phyloP scores from a whole-genome alignment of 1,140 invertebrate species.

The Camponotus pennsylvanicus region DNA sequence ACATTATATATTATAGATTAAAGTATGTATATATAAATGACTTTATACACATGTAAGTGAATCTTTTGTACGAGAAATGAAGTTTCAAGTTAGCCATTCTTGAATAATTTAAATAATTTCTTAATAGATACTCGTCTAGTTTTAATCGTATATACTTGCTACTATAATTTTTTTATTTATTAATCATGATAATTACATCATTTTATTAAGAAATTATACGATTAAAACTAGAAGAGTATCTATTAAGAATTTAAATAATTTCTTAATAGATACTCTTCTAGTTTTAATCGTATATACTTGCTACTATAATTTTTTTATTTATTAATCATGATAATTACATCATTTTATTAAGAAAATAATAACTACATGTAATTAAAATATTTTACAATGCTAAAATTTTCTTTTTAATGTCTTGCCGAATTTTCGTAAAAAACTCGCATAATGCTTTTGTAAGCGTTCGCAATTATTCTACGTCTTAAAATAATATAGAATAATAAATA shows the following conservation, averaged over 20 bases:
- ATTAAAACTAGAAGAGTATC: not conserved
- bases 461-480: not conserved
- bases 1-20: slow-evolving; percentile 35
- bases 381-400: not conserved
- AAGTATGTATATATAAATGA: not conserved
- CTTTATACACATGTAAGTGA: not conserved
- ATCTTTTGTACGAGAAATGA: not conserved
- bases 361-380: not conserved
- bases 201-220: not conserved
- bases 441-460: not conserved
- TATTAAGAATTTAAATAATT: not conserved
- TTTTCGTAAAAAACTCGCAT: not conserved
- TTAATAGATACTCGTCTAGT: not conserved
- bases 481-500: not conserved
- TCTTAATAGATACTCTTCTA: not conserved
- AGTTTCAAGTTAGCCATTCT: not conserved
- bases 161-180: not conserved
- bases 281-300: not conserved
- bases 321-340: not conserved
- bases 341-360: slow-evolving; percentile 23
- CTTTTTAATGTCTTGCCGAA: not conserved
- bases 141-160: not conserved
- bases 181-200: not conserved
- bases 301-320: not conserved
- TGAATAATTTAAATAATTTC: not conserved